Percentiles rank a stretch among this genome's conserved stretches.
Evolutionary conservation across 2,888 invertebrate genomes (phyloP).

Genomic region (Ommatoiulus sabulosus): DNA sequence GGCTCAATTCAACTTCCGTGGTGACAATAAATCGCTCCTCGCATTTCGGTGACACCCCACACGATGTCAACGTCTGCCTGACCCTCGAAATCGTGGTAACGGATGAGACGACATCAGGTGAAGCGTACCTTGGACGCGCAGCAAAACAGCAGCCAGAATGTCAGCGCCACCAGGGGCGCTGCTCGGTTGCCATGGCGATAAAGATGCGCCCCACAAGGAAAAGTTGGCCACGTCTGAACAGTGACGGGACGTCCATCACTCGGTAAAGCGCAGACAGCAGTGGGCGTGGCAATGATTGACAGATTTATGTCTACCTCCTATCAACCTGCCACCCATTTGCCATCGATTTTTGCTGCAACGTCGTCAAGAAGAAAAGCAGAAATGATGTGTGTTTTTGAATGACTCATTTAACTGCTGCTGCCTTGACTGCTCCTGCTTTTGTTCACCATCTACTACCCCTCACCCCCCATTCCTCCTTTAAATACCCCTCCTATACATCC

Average conservation of each 20-base stretch:
- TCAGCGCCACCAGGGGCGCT: too few relatives aligned
- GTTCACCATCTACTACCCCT: conserved; percentile 15
- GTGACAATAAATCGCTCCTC: too few relatives aligned
- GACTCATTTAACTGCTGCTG: conserved; percentile 57
- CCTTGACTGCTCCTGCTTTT: conserved; percentile 47
- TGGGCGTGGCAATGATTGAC: conserved; percentile 57
- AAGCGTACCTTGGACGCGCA: neutral
- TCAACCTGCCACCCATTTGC: conserved; percentile 52
- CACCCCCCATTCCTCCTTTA: conserved; percentile 24
- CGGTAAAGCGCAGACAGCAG: conserved; percentile 54
- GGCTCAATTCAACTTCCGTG: too few relatives aligned
- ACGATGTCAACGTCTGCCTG: too few relatives aligned
- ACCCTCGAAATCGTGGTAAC: too few relatives aligned
- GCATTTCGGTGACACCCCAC: too few relatives aligned
- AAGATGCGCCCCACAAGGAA: conserved; percentile 3
- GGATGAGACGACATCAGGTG: neutral
- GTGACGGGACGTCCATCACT: conserved; percentile 51
- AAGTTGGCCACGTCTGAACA: conserved; percentile 14
- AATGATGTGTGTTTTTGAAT: conserved; percentile 58
- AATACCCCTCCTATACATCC: neutral
- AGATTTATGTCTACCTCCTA: conserved; percentile 56
- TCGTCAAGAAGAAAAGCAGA: conserved; percentile 57
- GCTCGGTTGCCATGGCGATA: neutral
- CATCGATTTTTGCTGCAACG: conserved; percentile 54
- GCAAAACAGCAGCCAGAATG: neutral